Conservation (phyloP, 2,888 invertebrate genomes). For the Tachina grossa region DNA sequence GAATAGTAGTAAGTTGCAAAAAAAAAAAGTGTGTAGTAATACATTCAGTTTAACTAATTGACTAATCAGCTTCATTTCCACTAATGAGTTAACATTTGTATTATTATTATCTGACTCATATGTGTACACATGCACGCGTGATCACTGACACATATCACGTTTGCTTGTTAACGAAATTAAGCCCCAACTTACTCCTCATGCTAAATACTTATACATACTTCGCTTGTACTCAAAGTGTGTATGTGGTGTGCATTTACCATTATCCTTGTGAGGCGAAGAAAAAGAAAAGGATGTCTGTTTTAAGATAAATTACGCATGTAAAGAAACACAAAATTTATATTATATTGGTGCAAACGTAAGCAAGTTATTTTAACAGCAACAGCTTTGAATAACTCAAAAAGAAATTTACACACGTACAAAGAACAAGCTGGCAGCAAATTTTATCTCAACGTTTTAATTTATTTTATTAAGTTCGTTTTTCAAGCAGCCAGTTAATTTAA, state of each 20-base stretch:
- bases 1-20: neutral
- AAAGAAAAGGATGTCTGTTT: neutral
- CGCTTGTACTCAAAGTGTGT: neutral
- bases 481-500: constrained; percentile 42
- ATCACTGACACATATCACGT: constrained; percentile 59
- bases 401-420: constrained; percentile 18
- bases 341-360: constrained; percentile 27
- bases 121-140: constrained; percentile 14
- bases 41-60: constrained; percentile 62
- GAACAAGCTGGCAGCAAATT: constrained; percentile 43
- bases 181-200: neutral
- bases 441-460: constrained; percentile 46
- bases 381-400: neutral
- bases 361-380: constrained; percentile 29
- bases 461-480: constrained; percentile 18
- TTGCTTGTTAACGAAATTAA: constrained; percentile 57
- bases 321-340: constrained; percentile 39
- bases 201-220: neutral
- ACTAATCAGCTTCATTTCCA: constrained; percentile 69
- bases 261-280: constrained; percentile 1
- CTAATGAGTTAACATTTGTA: constrained; percentile 66
- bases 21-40: constrained; percentile 10
- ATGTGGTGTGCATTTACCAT: constrained; percentile 9
- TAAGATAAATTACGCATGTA: constrained; percentile 58
- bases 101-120: constrained; percentile 39